A percentile compares a stretch with the other conserved stretches of the same genome.
Evolutionary conservation across 1,140 invertebrate genomes (phyloP).

Genomic region (Brachionus rubens): DNA sequence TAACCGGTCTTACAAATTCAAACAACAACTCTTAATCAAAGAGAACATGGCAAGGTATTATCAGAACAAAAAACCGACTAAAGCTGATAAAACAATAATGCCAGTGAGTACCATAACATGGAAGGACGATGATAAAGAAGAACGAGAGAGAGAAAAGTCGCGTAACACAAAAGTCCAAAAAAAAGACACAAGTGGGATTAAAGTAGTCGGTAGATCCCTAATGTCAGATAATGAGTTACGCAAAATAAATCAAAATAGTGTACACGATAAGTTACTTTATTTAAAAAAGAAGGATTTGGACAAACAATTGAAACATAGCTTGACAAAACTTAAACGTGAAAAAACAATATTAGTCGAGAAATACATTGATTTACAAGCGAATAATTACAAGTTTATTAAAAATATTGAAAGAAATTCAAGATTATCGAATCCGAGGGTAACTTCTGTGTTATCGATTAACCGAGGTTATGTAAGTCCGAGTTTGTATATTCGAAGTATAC

Average conservation of each 20-base stretch:
- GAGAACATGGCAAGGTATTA: conserved; percentile 2
- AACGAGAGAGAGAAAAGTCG: not conserved
- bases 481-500: not conserved
- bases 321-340: conserved; percentile 16
- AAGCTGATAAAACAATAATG: not conserved
- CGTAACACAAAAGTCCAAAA: not conserved
- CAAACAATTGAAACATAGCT: not conserved
- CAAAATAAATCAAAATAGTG: conserved; percentile 21
- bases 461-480: not conserved
- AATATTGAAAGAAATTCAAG: not conserved
- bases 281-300: not conserved
- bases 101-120: not conserved
- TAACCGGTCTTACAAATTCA: not conserved
- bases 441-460: not conserved
- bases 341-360: conserved; percentile 6
- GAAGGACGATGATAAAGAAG: not conserved
- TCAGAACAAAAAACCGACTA: not conserved
- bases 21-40: not conserved
- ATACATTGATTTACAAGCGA: conserved; percentile 4
- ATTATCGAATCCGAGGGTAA: not conserved
- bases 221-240: conserved; percentile 15
- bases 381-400: not conserved
- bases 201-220: not conserved
- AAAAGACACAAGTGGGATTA: conserved; percentile 5
- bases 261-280: not conserved